Evolutionary conservation across 2,113 vertebrate genomes (phyloP).

Genomic region (Cromileptes altivelis): DNA sequence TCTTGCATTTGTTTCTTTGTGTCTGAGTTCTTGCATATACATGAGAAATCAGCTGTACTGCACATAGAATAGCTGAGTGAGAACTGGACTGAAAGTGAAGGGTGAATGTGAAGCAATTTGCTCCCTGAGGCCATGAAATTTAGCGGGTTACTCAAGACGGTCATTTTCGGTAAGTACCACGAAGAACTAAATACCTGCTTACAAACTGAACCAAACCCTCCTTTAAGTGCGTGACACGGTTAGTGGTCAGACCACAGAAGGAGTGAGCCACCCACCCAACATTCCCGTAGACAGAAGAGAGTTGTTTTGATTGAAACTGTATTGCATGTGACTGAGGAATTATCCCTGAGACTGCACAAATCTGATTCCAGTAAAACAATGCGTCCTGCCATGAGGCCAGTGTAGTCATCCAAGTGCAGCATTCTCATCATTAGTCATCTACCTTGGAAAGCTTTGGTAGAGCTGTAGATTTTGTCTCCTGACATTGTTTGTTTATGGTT

Average conservation of each 20-base stretch:
- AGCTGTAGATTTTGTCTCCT: too few species aligned
- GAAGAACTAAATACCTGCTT: slow-evolving; percentile 52
- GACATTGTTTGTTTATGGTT: neutral
- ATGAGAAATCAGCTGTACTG: neutral
- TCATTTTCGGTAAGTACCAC: slow-evolving; percentile 48
- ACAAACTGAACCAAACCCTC: slow-evolving; percentile 44
- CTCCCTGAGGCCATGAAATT: slow-evolving; percentile 22
- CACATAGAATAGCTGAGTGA: neutral
- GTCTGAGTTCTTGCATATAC: neutral
- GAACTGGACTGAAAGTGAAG: neutral
- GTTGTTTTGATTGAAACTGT: slow-evolving; percentile 57
- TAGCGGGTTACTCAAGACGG: slow-evolving; percentile 18
- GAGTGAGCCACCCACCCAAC: slow-evolving; percentile 47
- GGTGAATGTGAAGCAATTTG: neutral
- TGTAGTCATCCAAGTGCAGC: slow-evolving; percentile 38
- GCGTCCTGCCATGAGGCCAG: slow-evolving; percentile 20
- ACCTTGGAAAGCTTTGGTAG: neutral
- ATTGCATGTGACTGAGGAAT: slow-evolving; percentile 69
- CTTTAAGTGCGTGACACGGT: slow-evolving; percentile 55
- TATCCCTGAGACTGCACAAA: slow-evolving; percentile 51
- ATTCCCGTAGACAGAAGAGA: slow-evolving; percentile 37
- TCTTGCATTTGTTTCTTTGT: neutral
- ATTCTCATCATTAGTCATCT: slow-evolving; percentile 34
- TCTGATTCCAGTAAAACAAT: slow-evolving; percentile 66
- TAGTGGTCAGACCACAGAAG: slow-evolving; percentile 63